Percentiles rank a stretch among this genome's conserved stretches.
phyloP scores from a whole-genome alignment of 1,140 invertebrate genomes.

The Coenobita brevimanus region DNA sequence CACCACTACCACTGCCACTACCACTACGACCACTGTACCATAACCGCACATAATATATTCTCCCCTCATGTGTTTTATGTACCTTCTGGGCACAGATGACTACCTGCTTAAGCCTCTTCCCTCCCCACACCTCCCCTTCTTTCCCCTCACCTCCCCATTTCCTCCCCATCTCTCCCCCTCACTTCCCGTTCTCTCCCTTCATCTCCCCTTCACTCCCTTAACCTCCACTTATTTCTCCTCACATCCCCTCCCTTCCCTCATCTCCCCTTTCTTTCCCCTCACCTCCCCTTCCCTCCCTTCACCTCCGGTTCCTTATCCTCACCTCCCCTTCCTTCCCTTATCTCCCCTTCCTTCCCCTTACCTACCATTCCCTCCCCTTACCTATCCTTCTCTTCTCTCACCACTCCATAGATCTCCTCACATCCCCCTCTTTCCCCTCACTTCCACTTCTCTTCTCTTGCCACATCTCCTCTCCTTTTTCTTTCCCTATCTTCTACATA shows the following conservation, averaged over 20 bases:
- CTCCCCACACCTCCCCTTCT: too few relatives aligned
- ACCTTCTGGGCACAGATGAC: not conserved
- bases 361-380: not conserved
- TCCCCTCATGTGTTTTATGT: too few relatives aligned
- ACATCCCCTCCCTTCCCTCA: not conserved
- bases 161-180: too few relatives aligned
- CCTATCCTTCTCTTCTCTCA: not conserved
- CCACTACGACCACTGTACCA: not conserved
- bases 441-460: not conserved
- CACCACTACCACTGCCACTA: not conserved
- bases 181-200: too few relatives aligned
- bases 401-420: not conserved
- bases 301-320: not conserved
- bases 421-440: not conserved
- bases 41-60: not conserved
- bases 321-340: not conserved
- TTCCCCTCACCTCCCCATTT: too few relatives aligned
- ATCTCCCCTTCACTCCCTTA: not conserved
- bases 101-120: not conserved
- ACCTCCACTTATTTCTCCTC: not conserved
- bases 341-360: not conserved
- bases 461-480: not conserved
- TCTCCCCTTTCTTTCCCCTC: not conserved
- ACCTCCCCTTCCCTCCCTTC: too few relatives aligned
- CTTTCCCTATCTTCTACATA: not conserved